Base-by-base conservation (phyloP, 2,888 invertebrate genomes). In the Oasisia sp. region DNA sequence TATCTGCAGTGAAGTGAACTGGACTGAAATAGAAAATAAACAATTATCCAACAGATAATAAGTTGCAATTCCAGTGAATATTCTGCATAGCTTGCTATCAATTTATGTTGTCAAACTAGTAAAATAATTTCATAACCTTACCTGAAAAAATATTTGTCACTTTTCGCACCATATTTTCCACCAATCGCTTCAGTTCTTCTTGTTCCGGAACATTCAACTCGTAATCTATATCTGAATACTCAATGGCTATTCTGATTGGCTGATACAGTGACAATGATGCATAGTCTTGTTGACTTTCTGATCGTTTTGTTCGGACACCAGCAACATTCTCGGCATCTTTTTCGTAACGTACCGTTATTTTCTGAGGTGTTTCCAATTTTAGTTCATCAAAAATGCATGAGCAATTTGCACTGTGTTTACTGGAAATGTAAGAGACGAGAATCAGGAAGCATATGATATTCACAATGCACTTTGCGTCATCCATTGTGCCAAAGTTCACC, bases 171-270 rank as follows among this genome's bases (percentile, higher is more conserved):
- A 74, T 74, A 7, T 74, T 74, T 27, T 74, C 27, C 3, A 74
- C 74, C 7, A 74, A n/a, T 74, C 27, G 14, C 7, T 74, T 74
- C 74, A 74, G 74, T 74, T 27, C 74, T 27, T 74, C 74, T 27
- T 74, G 74, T 74, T 74, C 74, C 27, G 74, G 27, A 27, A 27
- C 3, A 7, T 19, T 74, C 74, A 74, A 74, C 74, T 74, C 74
- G 3, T 74, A 19, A 19, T 74, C 74, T 74, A 74, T 19, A 74
- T 74, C 27, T n/a, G 74, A 74, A 74, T 74, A 74, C 74, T 74
- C 74, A 74, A 74, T 74, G 74, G 74, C n/a, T 74, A 74, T 74
- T 74, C 74, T 74, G 74, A 74, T 74, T 74, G 74, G 74, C 27
- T n/a, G 74, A 74, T 74, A 74, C 27, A 74, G 74, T 74, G 74